phyloP scores from a whole-genome alignment of 23 tunicate species.

The Phallusia fumigata region DNA sequence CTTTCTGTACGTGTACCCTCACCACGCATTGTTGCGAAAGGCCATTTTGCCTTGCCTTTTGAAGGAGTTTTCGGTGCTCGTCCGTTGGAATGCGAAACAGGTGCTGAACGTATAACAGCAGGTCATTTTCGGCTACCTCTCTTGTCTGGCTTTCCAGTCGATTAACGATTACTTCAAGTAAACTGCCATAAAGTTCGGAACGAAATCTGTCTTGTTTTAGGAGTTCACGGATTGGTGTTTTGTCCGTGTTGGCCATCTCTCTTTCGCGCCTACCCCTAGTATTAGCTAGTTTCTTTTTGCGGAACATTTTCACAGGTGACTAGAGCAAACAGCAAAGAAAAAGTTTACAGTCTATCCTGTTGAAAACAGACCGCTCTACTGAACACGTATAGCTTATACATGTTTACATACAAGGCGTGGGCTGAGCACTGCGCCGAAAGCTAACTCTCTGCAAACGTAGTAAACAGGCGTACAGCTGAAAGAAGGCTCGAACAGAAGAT shows the following conservation, averaged over 20 bases:
- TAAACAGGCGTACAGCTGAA: no score
- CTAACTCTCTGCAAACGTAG: no score
- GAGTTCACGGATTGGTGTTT: constrained; percentile 11
- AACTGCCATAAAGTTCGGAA: constrained; percentile 1
- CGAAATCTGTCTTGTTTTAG: constrained; percentile 9
- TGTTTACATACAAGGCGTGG: not conserved
- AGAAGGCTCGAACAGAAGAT: no score
- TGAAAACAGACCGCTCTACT: not conserved
- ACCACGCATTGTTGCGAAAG: constrained; percentile 58
- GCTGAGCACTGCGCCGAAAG: no score
- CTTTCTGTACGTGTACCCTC: constrained; percentile 49
- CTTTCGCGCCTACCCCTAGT: constrained; percentile 19
- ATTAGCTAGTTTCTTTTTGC: constrained; percentile 22
- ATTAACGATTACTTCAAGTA: constrained; percentile 32
- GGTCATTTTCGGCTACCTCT: constrained; percentile 20
- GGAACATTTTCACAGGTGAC: not conserved
- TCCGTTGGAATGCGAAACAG: constrained; percentile 15
- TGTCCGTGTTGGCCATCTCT: not conserved
- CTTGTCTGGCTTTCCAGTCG: constrained; percentile 37
- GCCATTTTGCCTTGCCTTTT: constrained; percentile 10
- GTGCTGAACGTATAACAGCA: constrained; percentile 20
- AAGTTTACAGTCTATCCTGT: not conserved
- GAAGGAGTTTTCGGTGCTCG: constrained; percentile 22
- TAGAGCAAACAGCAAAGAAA: not conserved
- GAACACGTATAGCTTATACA: not conserved